Percentiles rank a stretch among this genome's conserved stretches.
Conservation (phyloP, 2,113 vertebrate species). For the Sminthopsis crassicaudata region DNA sequence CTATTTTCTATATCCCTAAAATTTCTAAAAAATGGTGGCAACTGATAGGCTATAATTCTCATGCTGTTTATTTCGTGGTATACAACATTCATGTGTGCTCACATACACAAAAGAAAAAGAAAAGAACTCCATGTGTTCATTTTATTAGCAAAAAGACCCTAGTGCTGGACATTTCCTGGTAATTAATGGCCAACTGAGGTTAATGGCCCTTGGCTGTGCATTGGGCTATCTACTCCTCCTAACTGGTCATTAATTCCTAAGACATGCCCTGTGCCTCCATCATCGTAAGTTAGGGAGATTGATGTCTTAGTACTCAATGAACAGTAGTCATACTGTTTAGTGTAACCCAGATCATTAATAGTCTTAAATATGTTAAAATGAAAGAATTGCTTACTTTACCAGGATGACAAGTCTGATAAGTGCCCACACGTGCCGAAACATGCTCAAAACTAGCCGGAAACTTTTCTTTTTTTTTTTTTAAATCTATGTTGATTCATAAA, state of each 20-base stretch:
- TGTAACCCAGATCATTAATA: constrained; percentile 65
- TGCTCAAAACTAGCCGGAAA: background rate
- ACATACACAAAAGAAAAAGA: constrained; percentile 30
- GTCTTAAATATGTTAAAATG: constrained; percentile 73
- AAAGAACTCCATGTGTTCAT: constrained; percentile 57
- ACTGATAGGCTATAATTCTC: constrained; percentile 5
- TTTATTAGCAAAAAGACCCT: constrained; percentile 78
- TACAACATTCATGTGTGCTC: constrained; percentile 39
- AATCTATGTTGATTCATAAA: constrained; percentile 32
- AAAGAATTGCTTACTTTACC: constrained; percentile 63
- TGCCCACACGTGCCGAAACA: constrained; percentile 59
- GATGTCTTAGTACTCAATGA: constrained; percentile 64
- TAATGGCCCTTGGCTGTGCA: constrained; percentile 80
- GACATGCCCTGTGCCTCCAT: constrained; percentile 78
- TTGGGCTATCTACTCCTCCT: constrained; percentile 74
- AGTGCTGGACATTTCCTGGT: constrained; percentile 73
- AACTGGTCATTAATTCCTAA: constrained; percentile 80
- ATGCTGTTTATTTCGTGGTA: constrained; percentile 5
- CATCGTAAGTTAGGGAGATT: constrained; percentile 73
- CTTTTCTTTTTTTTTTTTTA: constrained; percentile 1
- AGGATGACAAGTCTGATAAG: constrained; percentile 67
- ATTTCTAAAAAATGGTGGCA: background rate
- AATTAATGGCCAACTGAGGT: constrained; percentile 76
- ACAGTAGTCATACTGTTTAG: constrained; percentile 61
- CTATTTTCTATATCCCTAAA: background rate